These are phyloP conservation scores for Danio choprae DNA, from an alignment of 2,797 vertebrate genomes.

Conservation along the genomic window DNA sequence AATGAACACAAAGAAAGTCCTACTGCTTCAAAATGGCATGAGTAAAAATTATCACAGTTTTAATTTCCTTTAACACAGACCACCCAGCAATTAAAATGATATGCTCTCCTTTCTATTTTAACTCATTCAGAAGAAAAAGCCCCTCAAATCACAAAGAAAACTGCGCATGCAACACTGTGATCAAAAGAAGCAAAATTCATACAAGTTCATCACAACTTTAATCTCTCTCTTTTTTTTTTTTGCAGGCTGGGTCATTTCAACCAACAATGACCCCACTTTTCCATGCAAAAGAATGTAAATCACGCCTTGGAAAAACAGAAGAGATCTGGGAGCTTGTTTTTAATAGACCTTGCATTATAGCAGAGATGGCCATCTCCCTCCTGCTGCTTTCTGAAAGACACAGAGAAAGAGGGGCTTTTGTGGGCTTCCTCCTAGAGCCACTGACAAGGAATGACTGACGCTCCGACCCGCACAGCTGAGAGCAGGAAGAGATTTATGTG, in stretches of 20 bases:
- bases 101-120: neutral
- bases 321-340: slow-evolving; percentile 28
- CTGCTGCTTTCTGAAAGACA: slow-evolving; percentile 4
- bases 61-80: neutral
- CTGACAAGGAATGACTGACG: slow-evolving; percentile 46
- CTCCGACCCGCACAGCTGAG: slow-evolving; percentile 18
- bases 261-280: slow-evolving; percentile 41
- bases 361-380: slow-evolving; percentile 26
- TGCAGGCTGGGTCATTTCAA: neutral
- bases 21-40: too few species aligned
- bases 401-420: slow-evolving; percentile 19
- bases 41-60: neutral
- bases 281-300: slow-evolving; percentile 42
- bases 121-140: neutral
- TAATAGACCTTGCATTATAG: slow-evolving; percentile 25
- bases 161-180: neutral
- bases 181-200: neutral
- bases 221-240: neutral
- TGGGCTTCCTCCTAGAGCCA: slow-evolving; percentile 41
- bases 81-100: neutral
- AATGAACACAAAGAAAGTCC: too few species aligned
- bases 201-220: slow-evolving; percentile 1
- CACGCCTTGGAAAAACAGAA: slow-evolving; percentile 29
- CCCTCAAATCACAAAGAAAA: neutral
- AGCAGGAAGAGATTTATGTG: slow-evolving; percentile 21